phyloP scores from a whole-genome alignment of 2,113 vertebrate species.

The Mastomys coucha region DNA sequence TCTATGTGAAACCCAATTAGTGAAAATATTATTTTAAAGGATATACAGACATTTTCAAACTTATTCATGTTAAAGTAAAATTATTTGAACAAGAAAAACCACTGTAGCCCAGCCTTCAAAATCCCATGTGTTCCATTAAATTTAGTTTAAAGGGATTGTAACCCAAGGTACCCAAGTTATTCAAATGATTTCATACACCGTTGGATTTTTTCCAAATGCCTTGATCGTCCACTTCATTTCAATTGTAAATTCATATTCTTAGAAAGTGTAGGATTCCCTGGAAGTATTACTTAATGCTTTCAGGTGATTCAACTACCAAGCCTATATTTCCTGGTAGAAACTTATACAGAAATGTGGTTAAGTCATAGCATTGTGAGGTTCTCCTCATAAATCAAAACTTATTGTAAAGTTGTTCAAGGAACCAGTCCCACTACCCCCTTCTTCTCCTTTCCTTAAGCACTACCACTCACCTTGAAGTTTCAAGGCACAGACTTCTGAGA shows the following conservation, averaged over 20 bases:
- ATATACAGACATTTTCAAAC: not conserved
- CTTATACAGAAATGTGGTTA: conserved; percentile 6
- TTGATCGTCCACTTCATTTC: conserved; percentile 63
- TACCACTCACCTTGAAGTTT: conserved; percentile 18
- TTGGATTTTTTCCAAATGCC: not conserved
- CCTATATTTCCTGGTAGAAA: not conserved
- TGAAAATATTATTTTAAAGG: conserved; percentile 39
- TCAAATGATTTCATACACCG: conserved; percentile 18
- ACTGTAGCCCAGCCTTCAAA: not conserved
- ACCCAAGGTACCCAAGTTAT: not conserved
- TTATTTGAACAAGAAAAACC: not conserved
- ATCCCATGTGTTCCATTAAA: not conserved
- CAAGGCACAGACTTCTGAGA: not conserved
- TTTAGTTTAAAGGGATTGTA: not conserved
- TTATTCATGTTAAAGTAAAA: not conserved
- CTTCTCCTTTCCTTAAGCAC: not conserved
- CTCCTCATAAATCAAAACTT: not conserved
- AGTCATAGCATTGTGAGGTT: not conserved
- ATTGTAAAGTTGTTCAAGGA: conserved; percentile 29
- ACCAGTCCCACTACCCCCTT: not conserved
- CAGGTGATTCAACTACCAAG: not conserved
- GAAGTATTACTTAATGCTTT: not conserved
- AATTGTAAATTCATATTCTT: conserved; percentile 80
- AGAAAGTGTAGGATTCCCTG: conserved; percentile 63
- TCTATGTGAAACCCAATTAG: not conserved